phyloP scores from a whole-genome alignment of 1,140 invertebrate species.

The Caenorhabditis inopinata region DNA sequence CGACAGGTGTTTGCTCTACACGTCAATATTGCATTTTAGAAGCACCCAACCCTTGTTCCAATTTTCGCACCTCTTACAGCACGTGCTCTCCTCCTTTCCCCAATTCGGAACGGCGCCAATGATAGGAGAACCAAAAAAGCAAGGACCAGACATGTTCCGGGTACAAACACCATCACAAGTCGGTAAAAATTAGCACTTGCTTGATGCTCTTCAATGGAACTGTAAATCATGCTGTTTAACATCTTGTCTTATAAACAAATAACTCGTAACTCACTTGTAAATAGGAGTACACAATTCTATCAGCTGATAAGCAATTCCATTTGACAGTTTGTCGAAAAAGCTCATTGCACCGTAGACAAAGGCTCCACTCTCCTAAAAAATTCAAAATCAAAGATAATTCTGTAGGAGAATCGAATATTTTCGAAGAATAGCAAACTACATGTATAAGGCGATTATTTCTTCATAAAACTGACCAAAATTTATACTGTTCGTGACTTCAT shows the following conservation, averaged over 20 bases:
- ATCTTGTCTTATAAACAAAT: neutral
- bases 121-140: conserved; percentile 56
- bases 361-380: conserved; percentile 76
- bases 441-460: too few relatives aligned
- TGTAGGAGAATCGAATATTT: neutral
- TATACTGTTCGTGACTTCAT: too few relatives aligned
- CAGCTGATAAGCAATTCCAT: conserved; percentile 80
- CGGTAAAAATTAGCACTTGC: conserved; percentile 57
- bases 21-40: too few relatives aligned
- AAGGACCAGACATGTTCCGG: conserved; percentile 53
- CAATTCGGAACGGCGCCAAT: conserved; percentile 50
- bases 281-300: conserved; percentile 74
- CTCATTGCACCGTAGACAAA: conserved; percentile 96
- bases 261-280: conserved; percentile 55
- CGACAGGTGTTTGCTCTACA: too few relatives aligned
- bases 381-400: neutral
- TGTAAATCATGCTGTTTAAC: conserved; percentile 24
- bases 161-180: conserved; percentile 58
- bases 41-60: too few relatives aligned
- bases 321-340: conserved; percentile 85
- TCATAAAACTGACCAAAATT: too few relatives aligned
- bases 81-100: conserved; percentile 36
- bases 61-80: neutral
- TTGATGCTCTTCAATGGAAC: conserved; percentile 2
- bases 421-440: too few relatives aligned